Evolutionary conservation across 2,888 invertebrate genomes (phyloP).

Genomic region (Atrina japonica): DNA sequence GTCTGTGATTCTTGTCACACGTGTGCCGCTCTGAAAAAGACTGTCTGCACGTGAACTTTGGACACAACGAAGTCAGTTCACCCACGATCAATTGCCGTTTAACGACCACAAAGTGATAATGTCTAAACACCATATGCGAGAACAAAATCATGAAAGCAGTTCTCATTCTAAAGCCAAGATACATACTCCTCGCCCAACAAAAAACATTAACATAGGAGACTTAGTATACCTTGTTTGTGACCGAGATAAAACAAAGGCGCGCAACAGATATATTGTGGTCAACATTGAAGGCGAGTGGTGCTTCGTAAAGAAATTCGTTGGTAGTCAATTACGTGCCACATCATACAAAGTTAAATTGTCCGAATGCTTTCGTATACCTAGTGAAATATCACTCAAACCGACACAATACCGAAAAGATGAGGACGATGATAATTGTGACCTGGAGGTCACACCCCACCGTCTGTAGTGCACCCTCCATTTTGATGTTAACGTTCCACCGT

Average conservation of each 20-base stretch:
- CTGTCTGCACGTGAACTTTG: not conserved
- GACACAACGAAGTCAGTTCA: conserved; percentile 10
- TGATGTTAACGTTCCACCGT: too few species aligned
- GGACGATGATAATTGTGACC: too few species aligned
- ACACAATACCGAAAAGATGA: too few species aligned
- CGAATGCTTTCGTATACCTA: too few species aligned
- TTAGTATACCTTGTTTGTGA: conserved; percentile 8
- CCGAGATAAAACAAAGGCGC: too few species aligned
- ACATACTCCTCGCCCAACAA: not conserved
- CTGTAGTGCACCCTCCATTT: too few species aligned
- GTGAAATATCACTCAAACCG: too few species aligned
- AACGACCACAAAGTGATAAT: not conserved
- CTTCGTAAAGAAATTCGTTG: not conserved
- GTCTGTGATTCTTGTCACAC: conserved; percentile 46
- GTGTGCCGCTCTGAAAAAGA: conserved; percentile 50
- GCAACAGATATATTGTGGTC: not conserved
- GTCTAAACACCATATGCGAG: not conserved
- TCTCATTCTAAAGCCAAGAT: too few species aligned
- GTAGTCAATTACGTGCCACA: not conserved
- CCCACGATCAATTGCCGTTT: conserved; percentile 1
- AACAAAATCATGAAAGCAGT: conserved; percentile 1
- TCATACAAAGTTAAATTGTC: not conserved
- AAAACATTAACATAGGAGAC: not conserved
- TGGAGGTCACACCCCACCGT: too few species aligned
- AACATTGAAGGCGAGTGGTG: not conserved